Evolutionary conservation across 1,140 invertebrate species (phyloP).

Genomic region (Periplaneta americana): DNA sequence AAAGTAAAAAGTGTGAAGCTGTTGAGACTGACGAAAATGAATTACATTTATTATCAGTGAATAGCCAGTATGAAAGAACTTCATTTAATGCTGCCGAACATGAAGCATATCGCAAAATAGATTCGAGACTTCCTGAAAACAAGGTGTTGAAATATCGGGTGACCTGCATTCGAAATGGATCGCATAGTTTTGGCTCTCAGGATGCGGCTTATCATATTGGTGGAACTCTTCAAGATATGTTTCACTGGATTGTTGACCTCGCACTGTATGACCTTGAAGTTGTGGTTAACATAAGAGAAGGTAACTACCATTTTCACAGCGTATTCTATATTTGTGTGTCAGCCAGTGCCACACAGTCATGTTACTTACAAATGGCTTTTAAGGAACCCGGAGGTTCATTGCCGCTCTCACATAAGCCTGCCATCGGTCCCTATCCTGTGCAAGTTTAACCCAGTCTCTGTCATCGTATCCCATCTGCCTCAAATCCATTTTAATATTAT

Average conservation of each 20-base stretch:
- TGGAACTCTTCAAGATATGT: slow-evolving; percentile 46
- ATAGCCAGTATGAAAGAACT: background rate
- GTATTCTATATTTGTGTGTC: too few relatives aligned
- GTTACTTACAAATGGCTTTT: too few relatives aligned
- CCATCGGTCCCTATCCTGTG: too few relatives aligned
- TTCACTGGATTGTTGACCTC: slow-evolving; percentile 51
- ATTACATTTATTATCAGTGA: background rate
- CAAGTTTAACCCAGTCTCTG: too few relatives aligned
- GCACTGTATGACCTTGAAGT: slow-evolving; percentile 49
- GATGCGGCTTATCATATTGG: slow-evolving; percentile 47
- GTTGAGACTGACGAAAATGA: background rate
- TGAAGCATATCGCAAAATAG: background rate
- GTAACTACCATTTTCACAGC: slow-evolving; percentile 20
- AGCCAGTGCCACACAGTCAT: too few relatives aligned
- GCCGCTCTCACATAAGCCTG: too few relatives aligned
- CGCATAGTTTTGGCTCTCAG: slow-evolving; percentile 48
- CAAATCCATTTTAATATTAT: too few relatives aligned
- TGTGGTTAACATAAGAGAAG: slow-evolving; percentile 41
- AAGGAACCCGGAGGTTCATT: too few relatives aligned
- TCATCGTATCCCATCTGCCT: too few relatives aligned
- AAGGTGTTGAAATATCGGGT: slow-evolving; percentile 44
- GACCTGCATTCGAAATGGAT: slow-evolving; percentile 48
- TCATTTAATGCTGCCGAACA: background rate
- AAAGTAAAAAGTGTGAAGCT: background rate
- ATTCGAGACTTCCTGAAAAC: background rate